Conservation (phyloP, 2,113 vertebrate genomes). For the Poecilia latipinna region DNA sequence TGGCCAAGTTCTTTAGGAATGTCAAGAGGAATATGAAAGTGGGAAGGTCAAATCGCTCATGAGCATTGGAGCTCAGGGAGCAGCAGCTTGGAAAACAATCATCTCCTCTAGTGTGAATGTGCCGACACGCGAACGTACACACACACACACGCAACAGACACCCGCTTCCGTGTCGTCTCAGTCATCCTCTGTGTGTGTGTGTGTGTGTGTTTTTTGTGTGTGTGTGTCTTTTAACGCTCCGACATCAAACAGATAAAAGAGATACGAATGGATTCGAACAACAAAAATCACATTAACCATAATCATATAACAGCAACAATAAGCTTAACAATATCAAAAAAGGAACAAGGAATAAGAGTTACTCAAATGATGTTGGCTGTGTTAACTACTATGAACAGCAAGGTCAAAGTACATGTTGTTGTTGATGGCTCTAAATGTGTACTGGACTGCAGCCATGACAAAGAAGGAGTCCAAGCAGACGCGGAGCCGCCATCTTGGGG, state of each 20-base stretch:
- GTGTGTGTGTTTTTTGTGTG: slow-evolving; percentile 35
- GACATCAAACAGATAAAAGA: slow-evolving; percentile 71
- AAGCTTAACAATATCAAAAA: slow-evolving; percentile 79
- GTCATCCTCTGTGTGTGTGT: slow-evolving; percentile 53
- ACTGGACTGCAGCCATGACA: slow-evolving; percentile 64
- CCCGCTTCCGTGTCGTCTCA: slow-evolving; percentile 37
- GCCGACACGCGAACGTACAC: slow-evolving; percentile 54
- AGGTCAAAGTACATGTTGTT: slow-evolving; percentile 72
- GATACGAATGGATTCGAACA: slow-evolving; percentile 74
- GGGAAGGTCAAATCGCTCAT: slow-evolving; percentile 78
- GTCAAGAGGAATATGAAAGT: slow-evolving; percentile 78
- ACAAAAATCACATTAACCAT: slow-evolving; percentile 76
- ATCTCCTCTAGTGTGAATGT: slow-evolving; percentile 58
- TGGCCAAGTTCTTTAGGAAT: slow-evolving; percentile 80
- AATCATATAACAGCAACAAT: slow-evolving; percentile 78
- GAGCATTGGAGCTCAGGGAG: slow-evolving; percentile 70
- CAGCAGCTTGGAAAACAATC: slow-evolving; percentile 76
- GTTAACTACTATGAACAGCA: slow-evolving; percentile 78
- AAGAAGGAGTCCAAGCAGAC: slow-evolving; percentile 38
- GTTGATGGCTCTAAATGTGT: slow-evolving; percentile 67
- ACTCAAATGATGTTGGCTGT: slow-evolving; percentile 73
- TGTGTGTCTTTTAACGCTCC: slow-evolving; percentile 37
- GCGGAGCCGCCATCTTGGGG: slow-evolving; percentile 25
- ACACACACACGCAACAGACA: slow-evolving; percentile 50
- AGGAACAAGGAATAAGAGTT: slow-evolving; percentile 68